These are phyloP conservation scores for Eptesicus fuscus DNA, from an alignment of 2,113 vertebrate genomes.

Conservation along the genomic window DNA sequence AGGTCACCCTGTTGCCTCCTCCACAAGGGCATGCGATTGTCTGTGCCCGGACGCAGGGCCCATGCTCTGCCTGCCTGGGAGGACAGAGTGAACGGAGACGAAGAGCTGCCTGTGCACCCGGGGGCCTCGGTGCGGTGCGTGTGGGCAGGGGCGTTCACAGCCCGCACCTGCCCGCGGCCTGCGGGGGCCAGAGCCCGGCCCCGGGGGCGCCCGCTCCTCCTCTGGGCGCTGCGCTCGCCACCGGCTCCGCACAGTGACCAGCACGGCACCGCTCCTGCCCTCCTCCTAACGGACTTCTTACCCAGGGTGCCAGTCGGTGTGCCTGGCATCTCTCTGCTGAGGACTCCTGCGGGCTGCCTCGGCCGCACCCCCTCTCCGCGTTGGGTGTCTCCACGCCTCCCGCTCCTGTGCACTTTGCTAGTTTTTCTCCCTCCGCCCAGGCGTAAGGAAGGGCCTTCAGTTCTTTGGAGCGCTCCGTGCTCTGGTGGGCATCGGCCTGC, in stretches of 20 bases:
- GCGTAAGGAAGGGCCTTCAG: not conserved
- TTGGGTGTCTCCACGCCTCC: no score
- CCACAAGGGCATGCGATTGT: not conserved
- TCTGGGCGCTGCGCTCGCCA: not conserved
- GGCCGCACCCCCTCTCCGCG: not conserved
- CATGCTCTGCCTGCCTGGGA: not conserved
- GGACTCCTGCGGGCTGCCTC: not conserved
- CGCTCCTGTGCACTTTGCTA: rapidly evolving
- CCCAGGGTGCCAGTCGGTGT: not conserved
- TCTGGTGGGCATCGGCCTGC: no score
- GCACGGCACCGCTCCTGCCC: not conserved
- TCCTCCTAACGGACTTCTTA: not conserved
- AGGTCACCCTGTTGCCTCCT: not conserved
- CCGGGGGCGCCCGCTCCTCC: not conserved
- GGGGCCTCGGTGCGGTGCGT: not conserved
- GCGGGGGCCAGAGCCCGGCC: no score
- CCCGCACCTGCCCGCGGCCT: not conserved
- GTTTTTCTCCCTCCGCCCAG: not conserved
- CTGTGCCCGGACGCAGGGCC: not conserved
- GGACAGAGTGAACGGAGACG: not conserved
- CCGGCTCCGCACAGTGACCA: not conserved
- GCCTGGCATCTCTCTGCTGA: not conserved
- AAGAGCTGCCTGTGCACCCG: not conserved
- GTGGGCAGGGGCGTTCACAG: not conserved
- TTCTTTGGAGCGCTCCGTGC: not conserved